Conservation (phyloP, 2,113 vertebrate genomes). For the Seriola dumerili region DNA sequence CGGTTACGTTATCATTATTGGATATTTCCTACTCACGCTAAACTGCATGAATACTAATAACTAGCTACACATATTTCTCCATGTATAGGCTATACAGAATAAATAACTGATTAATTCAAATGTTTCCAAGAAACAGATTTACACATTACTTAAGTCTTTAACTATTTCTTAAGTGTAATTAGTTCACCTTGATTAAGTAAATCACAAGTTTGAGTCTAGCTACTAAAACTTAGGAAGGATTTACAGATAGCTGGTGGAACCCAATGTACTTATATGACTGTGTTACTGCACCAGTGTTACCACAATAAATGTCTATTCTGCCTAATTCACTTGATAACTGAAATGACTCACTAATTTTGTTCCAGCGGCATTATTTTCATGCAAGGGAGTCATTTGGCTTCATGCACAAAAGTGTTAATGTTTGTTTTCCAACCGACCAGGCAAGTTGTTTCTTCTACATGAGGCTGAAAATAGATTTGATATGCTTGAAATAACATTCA, state of each 20-base stretch:
- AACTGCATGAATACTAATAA: too few species aligned
- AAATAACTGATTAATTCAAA: background rate
- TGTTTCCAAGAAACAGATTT: background rate
- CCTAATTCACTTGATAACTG: background rate
- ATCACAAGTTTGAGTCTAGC: background rate
- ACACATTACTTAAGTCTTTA: background rate
- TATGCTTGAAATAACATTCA: constrained; percentile 51
- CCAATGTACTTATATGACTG: background rate
- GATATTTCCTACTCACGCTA: background rate
- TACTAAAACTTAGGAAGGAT: background rate
- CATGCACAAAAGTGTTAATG: constrained; percentile 36
- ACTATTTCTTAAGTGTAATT: background rate
- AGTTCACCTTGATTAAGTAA: background rate
- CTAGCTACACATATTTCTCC: background rate
- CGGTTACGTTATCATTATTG: background rate
- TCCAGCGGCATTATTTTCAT: background rate
- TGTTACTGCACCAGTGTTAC: background rate
- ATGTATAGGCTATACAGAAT: too few species aligned
- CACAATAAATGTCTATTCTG: background rate
- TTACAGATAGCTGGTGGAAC: background rate
- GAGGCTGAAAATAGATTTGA: constrained; percentile 67
- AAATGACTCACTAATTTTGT: constrained; percentile 16
- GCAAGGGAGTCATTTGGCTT: constrained; percentile 39
- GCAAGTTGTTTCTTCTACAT: constrained; percentile 54
- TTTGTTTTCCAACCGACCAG: constrained; percentile 44